phyloP scores from a whole-genome alignment of 2,888 invertebrate genomes.

The Augiades crinisus region DNA sequence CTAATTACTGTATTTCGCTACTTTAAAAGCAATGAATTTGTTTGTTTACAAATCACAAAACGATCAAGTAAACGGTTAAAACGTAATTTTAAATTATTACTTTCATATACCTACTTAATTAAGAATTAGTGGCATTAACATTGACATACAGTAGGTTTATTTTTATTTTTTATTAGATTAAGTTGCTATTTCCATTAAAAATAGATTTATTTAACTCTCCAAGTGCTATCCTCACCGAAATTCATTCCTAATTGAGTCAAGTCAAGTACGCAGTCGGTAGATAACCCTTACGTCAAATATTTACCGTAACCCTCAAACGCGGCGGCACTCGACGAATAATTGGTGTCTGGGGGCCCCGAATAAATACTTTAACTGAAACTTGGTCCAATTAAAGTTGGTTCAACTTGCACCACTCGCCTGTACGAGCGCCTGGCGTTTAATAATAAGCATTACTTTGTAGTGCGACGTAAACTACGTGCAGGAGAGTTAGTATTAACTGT shows the following conservation, averaged over 20 bases:
- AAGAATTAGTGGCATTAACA: no score
- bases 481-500: no score
- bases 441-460: conserved; percentile 7
- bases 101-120: no score
- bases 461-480: no score
- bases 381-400: conserved; percentile 22
- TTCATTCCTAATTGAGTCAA: conserved; percentile 4
- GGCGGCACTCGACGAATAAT: conserved; percentile 16
- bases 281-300: conserved; percentile 19
- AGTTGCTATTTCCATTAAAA: not conserved
- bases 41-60: no score
- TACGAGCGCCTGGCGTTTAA: conserved; percentile 11
- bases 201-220: not conserved
- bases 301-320: conserved; percentile 18
- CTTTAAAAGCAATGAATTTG: no score
- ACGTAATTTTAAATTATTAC: no score
- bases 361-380: conserved; percentile 26
- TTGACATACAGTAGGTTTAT: no score
- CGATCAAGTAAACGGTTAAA: no score
- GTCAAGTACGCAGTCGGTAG: conserved; percentile 2
- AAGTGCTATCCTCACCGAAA: conserved; percentile 2
- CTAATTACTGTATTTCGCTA: no score
- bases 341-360: conserved; percentile 16
- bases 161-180: no score
- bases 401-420: conserved; percentile 1